These are phyloP conservation scores for Anastrepha obliqua DNA, from an alignment of 1,140 invertebrate genomes.

Conservation along the genomic window DNA sequence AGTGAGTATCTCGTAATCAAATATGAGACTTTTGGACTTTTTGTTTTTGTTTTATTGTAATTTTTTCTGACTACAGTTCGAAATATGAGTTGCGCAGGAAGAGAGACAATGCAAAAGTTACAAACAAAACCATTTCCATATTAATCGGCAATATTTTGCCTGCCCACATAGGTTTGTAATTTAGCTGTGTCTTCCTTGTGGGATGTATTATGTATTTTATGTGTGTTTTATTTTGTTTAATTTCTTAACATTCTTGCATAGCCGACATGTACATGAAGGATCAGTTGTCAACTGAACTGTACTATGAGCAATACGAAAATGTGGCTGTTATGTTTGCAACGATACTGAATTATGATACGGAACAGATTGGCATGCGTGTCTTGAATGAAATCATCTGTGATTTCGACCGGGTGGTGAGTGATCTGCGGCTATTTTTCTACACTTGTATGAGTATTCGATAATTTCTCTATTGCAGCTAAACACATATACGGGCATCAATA, in stretches of 20 bases:
- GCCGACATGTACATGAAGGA: slow-evolving; percentile 86
- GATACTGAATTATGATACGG: slow-evolving; percentile 84
- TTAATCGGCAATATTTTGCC: slow-evolving; percentile 90
- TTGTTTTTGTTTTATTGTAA: background rate
- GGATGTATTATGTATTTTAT: background rate
- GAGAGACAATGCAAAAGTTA: slow-evolving; percentile 86
- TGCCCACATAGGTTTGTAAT: slow-evolving; percentile 84
- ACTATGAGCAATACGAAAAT: slow-evolving; percentile 88
- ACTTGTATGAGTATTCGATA: background rate
- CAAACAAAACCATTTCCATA: slow-evolving; percentile 87
- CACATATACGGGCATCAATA: slow-evolving; percentile 59
- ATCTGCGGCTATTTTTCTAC: background rate
- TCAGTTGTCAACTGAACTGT: slow-evolving; percentile 83
- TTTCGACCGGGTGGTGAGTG: slow-evolving; percentile 82
- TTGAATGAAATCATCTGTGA: slow-evolving; percentile 94
- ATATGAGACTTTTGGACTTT: background rate
- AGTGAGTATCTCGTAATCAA: slow-evolving; percentile 60
- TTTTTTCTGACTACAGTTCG: slow-evolving; percentile 80
- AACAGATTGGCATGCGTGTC: slow-evolving; percentile 83
- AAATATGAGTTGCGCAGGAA: slow-evolving; percentile 87
- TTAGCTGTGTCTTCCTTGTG: background rate
- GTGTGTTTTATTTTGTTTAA: background rate
- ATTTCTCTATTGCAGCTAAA: background rate
- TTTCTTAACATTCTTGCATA: slow-evolving; percentile 72
- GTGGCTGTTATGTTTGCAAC: slow-evolving; percentile 95